phyloP scores from a whole-genome alignment of 1,140 invertebrate genomes.

The Carcinoscorpius rotundicauda region DNA sequence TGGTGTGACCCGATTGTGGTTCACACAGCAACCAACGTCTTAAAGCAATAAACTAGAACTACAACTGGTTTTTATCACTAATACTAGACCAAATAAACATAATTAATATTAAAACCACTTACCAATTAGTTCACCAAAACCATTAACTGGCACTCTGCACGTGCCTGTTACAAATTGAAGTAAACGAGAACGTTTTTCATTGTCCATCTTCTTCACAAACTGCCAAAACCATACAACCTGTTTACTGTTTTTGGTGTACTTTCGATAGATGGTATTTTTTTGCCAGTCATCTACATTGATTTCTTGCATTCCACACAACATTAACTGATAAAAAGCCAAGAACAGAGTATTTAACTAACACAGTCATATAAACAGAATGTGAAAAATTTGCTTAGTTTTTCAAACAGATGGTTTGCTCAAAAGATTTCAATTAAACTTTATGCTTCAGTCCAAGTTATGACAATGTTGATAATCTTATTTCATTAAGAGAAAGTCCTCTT shows the following conservation, averaged over 20 bases:
- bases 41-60: too few species aligned
- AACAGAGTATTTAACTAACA: conserved; percentile 9
- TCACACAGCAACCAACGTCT: too few species aligned
- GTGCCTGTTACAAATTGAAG: conserved; percentile 46
- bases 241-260: conserved; percentile 90
- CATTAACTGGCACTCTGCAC: conserved; percentile 84
- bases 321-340: conserved; percentile 36
- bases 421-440: too few species aligned
- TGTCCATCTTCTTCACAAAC: conserved; percentile 86
- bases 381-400: too few species aligned
- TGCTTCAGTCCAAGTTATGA: too few species aligned
- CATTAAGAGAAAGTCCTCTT: too few species aligned
- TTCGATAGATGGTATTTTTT: conserved; percentile 81
- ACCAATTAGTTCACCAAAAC: conserved; percentile 95
- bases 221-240: conserved; percentile 55
- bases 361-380: too few species aligned
- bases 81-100: too few species aligned
- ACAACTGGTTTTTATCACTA: too few species aligned
- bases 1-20: too few species aligned
- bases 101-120: conserved; percentile 2
- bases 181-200: conserved; percentile 70
- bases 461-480: too few species aligned
- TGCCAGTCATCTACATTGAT: conserved; percentile 99
- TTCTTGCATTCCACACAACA: conserved; percentile 94
- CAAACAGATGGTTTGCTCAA: too few species aligned